Base-by-base conservation (phyloP, 2,888 invertebrate genomes). In the Horisme vitalbata region DNA sequence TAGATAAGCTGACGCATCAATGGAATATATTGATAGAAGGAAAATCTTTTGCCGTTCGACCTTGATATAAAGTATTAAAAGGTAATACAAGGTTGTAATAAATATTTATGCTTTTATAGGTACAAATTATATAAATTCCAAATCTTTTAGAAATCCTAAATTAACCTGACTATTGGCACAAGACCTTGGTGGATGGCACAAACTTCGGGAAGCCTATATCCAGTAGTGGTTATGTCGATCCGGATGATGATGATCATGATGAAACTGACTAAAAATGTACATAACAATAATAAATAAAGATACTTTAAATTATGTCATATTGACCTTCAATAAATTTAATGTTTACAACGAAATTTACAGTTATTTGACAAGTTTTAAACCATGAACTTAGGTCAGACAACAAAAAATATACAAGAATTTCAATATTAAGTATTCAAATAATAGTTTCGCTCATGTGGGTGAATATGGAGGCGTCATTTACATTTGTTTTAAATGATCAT, bases 401-500 rank as follows among this genome's bases (percentile, higher is more conserved):
- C 35, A 20, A 44, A 33, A 10, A 39, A 41, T 11, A 12, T 10
- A 30, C 6, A 20, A 35, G 38, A 18, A 48, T 45, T 50, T 37
- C 24, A 35, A 47, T 31, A 35, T 48, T 20, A 18, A 21, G 48
- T 41, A 49, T 15, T 47, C 2, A 4, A 1, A 5, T 18, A 6
- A 18, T 18, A 18, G 32, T 49, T 55, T 11, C 11, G 4, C 4
- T 3, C 9, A 62, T 61, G 65, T 68, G 59, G 61, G 65, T 60
- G 65, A 68, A 55, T 58, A 45, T 49, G 57, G 41, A 59, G 55
- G 52, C 59, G 57, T 61, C 49, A 76, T 75, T 78, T 67, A 65
- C 72, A 75, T 76, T 69, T 61, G 58, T 39, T 57, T 72, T 70
- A 63, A 68, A 68, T 65, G 57, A 59, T 67, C 61, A 65, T 52